A percentile compares a stretch with the other conserved stretches of the same genome.
Conservation (phyloP, 2,797 vertebrate genomes). For the Crocodylus rhombifer region DNA sequence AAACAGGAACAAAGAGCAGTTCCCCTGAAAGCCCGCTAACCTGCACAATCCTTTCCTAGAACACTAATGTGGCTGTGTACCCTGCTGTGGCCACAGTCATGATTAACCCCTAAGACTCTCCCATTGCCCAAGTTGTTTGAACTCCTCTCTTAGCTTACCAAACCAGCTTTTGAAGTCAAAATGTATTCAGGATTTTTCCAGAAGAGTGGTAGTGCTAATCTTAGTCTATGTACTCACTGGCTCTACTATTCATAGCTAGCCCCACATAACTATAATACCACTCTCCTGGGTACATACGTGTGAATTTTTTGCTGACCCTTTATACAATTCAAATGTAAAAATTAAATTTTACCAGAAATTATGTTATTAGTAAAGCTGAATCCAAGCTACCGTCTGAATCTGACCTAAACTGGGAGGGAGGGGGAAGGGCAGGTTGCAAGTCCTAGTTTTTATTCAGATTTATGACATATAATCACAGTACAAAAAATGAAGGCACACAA, state of each 20-base stretch:
- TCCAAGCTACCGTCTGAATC: background rate
- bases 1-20: no score
- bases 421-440: background rate
- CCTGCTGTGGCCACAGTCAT: no score
- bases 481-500: background rate
- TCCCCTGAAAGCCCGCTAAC: no score
- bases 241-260: background rate
- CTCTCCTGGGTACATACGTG: background rate
- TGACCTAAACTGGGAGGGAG: background rate
- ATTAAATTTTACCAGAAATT: background rate
- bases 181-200: no score
- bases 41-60: no score
- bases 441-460: background rate
- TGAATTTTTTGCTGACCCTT: background rate
- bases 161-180: no score
- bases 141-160: no score
- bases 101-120: no score
- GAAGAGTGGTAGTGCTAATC: background rate
- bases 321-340: background rate
- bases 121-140: no score
- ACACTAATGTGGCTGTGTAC: no score
- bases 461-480: background rate
- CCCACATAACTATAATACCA: no score
- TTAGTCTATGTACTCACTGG: background rate
- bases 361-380: background rate